phyloP scores from a whole-genome alignment of 2,888 invertebrate genomes.

The Cryptops parisi region DNA sequence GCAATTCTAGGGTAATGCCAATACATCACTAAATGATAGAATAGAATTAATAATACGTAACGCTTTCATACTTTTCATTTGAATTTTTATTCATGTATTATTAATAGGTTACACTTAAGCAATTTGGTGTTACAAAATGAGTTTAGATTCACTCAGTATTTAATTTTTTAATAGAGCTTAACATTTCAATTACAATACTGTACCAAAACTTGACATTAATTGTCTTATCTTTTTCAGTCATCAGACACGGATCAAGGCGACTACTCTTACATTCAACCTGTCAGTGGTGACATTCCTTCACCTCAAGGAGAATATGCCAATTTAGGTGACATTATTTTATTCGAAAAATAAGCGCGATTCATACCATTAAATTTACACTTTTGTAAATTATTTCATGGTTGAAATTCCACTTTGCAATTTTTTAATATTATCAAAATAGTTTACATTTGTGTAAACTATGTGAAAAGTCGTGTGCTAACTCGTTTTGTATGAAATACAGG shows the following conservation, averaged over 20 bases:
- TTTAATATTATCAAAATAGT: not conserved
- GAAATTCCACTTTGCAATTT: not conserved
- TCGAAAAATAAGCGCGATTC: not conserved
- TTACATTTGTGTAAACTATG: not conserved
- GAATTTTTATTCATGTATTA: too few species aligned
- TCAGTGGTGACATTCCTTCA: not conserved
- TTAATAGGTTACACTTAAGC: too few species aligned
- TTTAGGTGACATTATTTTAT: constrained; percentile 42
- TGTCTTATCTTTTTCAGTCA: constrained; percentile 3
- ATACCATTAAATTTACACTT: not conserved
- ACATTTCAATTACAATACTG: not conserved
- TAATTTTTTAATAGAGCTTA: not conserved
- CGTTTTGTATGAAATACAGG: constrained; percentile 38
- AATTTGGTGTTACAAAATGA: too few species aligned
- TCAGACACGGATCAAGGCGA: not conserved
- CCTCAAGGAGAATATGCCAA: constrained; percentile 50
- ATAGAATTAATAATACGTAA: too few species aligned
- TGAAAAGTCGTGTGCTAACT: not conserved
- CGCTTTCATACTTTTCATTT: too few species aligned
- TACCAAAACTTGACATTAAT: not conserved
- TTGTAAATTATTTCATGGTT: not conserved
- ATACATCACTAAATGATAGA: too few species aligned
- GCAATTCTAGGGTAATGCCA: too few species aligned
- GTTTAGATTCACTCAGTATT: constrained; percentile 2
- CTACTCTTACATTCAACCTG: not conserved